Evolutionary conservation across 2,113 vertebrate genomes (phyloP).

Genomic region (Pluvialis apricaria): DNA sequence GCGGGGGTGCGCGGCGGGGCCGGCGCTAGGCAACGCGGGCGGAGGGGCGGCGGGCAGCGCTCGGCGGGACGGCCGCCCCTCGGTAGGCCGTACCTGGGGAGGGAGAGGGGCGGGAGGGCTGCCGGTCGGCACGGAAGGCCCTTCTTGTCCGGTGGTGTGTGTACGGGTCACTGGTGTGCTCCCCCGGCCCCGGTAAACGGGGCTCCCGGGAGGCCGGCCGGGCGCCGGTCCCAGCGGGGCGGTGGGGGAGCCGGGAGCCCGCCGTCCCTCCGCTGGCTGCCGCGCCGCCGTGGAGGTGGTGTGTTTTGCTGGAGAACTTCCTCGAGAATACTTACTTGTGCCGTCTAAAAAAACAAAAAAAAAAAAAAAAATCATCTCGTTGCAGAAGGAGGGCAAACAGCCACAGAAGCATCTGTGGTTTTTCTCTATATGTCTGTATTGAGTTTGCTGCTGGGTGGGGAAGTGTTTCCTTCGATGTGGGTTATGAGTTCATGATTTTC

Average conservation of each 20-base stretch:
- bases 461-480: background rate
- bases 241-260: background rate
- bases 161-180: rapidly evolving
- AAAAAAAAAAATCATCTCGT: background rate
- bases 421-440: rapidly evolving
- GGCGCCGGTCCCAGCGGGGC: background rate
- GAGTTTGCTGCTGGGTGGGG: background rate
- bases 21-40: background rate
- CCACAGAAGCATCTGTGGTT: background rate
- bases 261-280: background rate
- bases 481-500: background rate
- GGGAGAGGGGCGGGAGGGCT: background rate
- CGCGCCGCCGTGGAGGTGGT: background rate
- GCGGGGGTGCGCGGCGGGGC: background rate
- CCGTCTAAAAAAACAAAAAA: background rate
- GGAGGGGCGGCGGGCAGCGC: too few species aligned
- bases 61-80: background rate
- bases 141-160: background rate
- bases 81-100: background rate
- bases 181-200: too few species aligned
- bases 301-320: background rate
- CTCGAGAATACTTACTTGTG: background rate
- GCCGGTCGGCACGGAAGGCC: background rate
- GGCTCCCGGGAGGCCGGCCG: background rate
- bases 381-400: background rate